phyloP scores from a whole-genome alignment of 2,113 vertebrate genomes.

The Chitala chitala region DNA sequence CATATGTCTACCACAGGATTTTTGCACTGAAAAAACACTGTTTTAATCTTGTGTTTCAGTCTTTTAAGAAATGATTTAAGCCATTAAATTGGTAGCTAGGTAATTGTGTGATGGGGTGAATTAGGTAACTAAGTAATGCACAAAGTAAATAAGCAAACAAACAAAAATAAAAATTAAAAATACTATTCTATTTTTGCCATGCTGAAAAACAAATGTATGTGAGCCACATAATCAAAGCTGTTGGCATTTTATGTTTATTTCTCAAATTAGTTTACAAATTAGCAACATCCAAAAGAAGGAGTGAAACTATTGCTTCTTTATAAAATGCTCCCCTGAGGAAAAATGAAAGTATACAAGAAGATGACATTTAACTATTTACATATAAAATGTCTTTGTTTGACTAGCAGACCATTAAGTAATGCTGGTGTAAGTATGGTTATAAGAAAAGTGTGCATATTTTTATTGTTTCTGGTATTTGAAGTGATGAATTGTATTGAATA shows the following conservation, averaged over 20 bases:
- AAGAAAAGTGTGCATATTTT: neutral
- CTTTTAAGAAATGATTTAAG: too few relatives aligned
- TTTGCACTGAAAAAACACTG: too few relatives aligned
- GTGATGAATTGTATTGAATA: slow-evolving; percentile 2
- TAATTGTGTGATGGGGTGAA: too few relatives aligned
- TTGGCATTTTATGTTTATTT: too few relatives aligned
- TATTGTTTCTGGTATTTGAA: neutral
- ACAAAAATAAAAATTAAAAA: too few relatives aligned
- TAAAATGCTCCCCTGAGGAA: neutral
- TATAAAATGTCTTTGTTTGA: neutral
- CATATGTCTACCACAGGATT: too few relatives aligned
- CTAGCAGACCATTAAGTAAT: neutral
- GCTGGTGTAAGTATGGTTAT: neutral
- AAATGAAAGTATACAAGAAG: neutral
- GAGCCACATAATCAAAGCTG: too few relatives aligned
- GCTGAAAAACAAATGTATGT: neutral
- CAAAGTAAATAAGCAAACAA: neutral
- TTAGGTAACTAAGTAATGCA: too few relatives aligned
- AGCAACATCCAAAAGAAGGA: neutral
- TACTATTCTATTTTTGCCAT: neutral
- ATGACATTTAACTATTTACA: neutral
- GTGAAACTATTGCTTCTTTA: neutral
- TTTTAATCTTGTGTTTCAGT: too few relatives aligned
- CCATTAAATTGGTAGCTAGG: too few relatives aligned
- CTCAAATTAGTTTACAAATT: neutral